These are phyloP conservation scores for Scaptomyza caliginosa DNA, from an alignment of 2,888 invertebrate genomes.

Conservation along the genomic window DNA sequence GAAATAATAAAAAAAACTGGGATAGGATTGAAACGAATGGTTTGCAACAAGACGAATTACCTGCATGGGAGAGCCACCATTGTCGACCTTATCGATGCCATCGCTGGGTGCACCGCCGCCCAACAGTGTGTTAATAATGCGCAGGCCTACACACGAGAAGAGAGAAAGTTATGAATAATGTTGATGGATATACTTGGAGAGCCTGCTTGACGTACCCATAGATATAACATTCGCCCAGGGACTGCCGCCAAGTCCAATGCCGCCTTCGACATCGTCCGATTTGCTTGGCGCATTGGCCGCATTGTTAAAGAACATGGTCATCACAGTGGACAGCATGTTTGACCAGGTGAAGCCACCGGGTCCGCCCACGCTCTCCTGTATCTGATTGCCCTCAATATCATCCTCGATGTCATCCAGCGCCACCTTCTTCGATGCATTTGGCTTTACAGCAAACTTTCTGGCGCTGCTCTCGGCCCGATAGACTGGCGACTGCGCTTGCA, in stretches of 20 bases:
- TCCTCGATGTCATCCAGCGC: slow-evolving; percentile 92
- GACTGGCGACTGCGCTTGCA: slow-evolving; percentile 67
- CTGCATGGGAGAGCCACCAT: slow-evolving; percentile 94
- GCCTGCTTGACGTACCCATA: slow-evolving; percentile 85
- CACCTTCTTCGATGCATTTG: slow-evolving; percentile 95
- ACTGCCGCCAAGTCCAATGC: slow-evolving; percentile 88
- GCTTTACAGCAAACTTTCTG: slow-evolving; percentile 94
- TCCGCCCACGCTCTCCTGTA: slow-evolving; percentile 87
- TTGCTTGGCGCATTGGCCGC: slow-evolving; percentile 88
- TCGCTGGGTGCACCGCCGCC: slow-evolving; percentile 91
- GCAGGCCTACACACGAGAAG: slow-evolving; percentile 85
- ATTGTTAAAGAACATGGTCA: slow-evolving; percentile 94
- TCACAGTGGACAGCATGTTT: slow-evolving; percentile 92
- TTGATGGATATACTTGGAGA: neutral
- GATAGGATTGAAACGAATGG: slow-evolving; percentile 3
- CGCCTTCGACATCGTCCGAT: slow-evolving; percentile 89
- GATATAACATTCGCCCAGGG: slow-evolving; percentile 95
- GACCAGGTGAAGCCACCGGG: slow-evolving; percentile 94
- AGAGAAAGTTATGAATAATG: neutral
- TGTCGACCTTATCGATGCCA: slow-evolving; percentile 95
- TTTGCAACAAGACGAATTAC: slow-evolving; percentile 84
- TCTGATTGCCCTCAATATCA: slow-evolving; percentile 90
- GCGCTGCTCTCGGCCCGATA: slow-evolving; percentile 67
- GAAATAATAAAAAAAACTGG: slow-evolving; percentile 25
- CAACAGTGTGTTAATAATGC: slow-evolving; percentile 92